These are phyloP conservation scores for Lagopus muta DNA, from an alignment of 2,113 vertebrate species.

Conservation along the genomic window DNA sequence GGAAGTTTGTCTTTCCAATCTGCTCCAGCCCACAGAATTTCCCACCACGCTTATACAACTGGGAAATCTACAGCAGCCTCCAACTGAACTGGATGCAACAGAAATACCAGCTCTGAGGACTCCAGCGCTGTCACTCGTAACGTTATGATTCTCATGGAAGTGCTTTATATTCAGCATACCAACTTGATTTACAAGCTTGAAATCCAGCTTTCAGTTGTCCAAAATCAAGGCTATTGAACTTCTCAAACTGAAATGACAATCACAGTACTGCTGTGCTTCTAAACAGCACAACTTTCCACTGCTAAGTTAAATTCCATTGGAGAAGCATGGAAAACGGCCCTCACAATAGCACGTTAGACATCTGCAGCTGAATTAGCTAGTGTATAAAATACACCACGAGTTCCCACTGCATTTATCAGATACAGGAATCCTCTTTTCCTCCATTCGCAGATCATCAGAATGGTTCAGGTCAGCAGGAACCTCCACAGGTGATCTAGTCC, in stretches of 20 bases:
- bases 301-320: not conserved
- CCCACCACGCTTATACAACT: slow-evolving; percentile 21
- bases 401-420: not conserved
- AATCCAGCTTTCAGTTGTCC: not conserved
- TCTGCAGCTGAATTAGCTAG: not conserved
- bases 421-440: not conserved
- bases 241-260: not conserved
- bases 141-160: not conserved
- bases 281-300: not conserved
- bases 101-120: not conserved
- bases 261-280: not conserved
- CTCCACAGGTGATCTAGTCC: not conserved
- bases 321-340: not conserved
- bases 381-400: not conserved
- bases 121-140: not conserved
- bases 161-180: not conserved
- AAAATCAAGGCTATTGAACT: not conserved
- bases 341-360: not conserved
- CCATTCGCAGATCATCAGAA: not conserved
- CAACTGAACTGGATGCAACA: not conserved
- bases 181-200: not conserved
- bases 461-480: not conserved
- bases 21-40: slow-evolving; percentile 55
- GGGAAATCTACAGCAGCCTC: slow-evolving; percentile 1
- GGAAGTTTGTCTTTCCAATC: slow-evolving; percentile 68